Evolutionary conservation across 2,113 vertebrate genomes (phyloP), one percentile per base, ranked within the genome.

Genomic region (Corythaixoides concolor): DNA sequence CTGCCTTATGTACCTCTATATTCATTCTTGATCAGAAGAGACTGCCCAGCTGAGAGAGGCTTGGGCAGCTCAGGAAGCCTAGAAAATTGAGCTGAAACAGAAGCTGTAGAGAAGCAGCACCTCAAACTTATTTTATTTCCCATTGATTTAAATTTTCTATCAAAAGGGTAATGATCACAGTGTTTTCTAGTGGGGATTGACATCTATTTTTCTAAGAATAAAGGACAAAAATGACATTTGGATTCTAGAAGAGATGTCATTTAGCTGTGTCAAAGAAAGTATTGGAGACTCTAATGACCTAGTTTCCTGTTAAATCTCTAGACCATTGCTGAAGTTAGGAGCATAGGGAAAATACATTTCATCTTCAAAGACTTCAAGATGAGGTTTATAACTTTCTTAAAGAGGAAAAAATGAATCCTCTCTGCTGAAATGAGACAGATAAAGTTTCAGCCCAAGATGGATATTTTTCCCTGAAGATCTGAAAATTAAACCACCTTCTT

Each of bases 241-340:
- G 88, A 92, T 96, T 93, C 81, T 41, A 91, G 90, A 92, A 92
- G 80, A 96, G 82, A 92, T 95, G 85, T 90, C 96, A 93, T 94
- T 92, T 95, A 94, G 85, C 68, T 90, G 10, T 96, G 94, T 92
- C 91, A 97, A 88, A 89, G 66, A 94, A 91, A 89, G 87, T 91
- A 82, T 85, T 14, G 15, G 63, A 67, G 92, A 91, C 95, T 97
- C 75, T 94, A 95, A 90, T 96, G 92, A 93, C 93, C 93, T 95
- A 94, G 90, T 95, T 97, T 96, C 83, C 87, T 93, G 62, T 81
- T 94, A 95, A 96, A 95, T 96, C 95, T 94, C 90, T 82, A 94
- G 90, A 69, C 87, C 94, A 75, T 96, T 96, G 88, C 85, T 93
- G 83, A 93, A 95, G 75, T 75, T 88, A 76, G 79, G 90, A 96